Percentiles rank a stretch among this genome's conserved stretches.
These are phyloP conservation scores for Drosophila navojoa DNA, from an alignment of 1,140 invertebrate genomes.

Conservation along the genomic window DNA sequence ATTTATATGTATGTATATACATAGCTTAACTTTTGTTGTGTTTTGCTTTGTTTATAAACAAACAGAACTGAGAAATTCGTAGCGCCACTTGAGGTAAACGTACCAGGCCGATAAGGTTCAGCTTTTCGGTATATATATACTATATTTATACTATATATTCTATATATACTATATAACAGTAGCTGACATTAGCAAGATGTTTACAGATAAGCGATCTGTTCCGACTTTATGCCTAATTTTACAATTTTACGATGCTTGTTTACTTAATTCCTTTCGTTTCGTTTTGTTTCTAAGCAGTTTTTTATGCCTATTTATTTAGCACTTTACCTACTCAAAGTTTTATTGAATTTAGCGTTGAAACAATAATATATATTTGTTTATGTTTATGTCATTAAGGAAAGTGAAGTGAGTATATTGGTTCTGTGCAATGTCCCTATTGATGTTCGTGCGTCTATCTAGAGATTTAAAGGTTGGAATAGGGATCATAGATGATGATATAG, in stretches of 20 bases:
- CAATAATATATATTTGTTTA: too few relatives aligned
- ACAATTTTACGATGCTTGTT: not conserved
- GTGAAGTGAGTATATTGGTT: too few relatives aligned
- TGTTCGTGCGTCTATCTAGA: too few relatives aligned
- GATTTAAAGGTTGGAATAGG: too few relatives aligned
- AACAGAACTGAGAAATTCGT: not conserved
- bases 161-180: not conserved
- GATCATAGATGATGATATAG: too few relatives aligned
- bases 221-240: not conserved
- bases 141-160: too few relatives aligned
- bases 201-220: not conserved
- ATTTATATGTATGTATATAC: conserved; percentile 1
- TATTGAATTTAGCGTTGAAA: not conserved
- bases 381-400: too few relatives aligned
- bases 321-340: not conserved
- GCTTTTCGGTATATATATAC: not conserved
- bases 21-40: conserved; percentile 23
- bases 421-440: too few relatives aligned
- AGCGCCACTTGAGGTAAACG: conserved; percentile 21
- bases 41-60: conserved; percentile 45
- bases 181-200: conserved; percentile 2
- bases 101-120: conserved; percentile 13
- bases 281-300: not conserved
- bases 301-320: not conserved
- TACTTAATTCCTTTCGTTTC: not conserved